Evolutionary conservation across 1,140 invertebrate species (phyloP), one percentile per base, ranked within the genome.

Genomic region (Gyrodactylus bullatarudis): DNA sequence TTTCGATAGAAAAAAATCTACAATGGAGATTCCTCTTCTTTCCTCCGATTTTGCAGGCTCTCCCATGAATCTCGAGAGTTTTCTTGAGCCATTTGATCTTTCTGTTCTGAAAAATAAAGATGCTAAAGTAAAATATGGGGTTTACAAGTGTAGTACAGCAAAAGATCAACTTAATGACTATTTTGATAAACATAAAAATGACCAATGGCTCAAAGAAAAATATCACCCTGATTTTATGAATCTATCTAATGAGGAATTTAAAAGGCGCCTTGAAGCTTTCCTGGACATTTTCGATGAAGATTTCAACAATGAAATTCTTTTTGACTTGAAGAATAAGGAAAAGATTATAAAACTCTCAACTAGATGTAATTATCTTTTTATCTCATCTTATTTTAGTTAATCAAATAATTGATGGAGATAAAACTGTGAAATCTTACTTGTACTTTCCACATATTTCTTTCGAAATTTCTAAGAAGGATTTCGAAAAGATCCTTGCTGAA

Each of bases 101-200:
- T 54, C 34, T 54, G 34, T 54, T 8, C n/a, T 54, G n/a, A 54
- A 89, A 68, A 92, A 97, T 76, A 89, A 95, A 75, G 92, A 96
- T 79, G 91, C 93, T 71, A 71, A 23, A 23, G 24, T 23, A 24
- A 95, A 94, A 78, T 99, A 97, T 82, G 92, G 92, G 80, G 93
- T 97, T 77, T 99, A 99, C 81, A 99, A 98, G 81, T 82, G 89
- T 77, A 93, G 98, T 77, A 98, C 95, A 79, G 87, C 88, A 78
- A 84, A 89, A 73, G 89, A 94, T 79, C 93, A 98, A 79, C 85
- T 97, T 23, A 93, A 93, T 81, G 92, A 97, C 81, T 99, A 98
- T 84, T 99, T 99, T 83, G 87, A 96, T 77, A 86, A 87, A 26
- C 95, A 99, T 83, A 97, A 97, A 83, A 93, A 98, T 79, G 94